A percentile compares a stretch with the other conserved stretches of the same genome.
These are phyloP conservation scores for Eolophus roseicapilla DNA, from an alignment of 2,113 vertebrate species.

Conservation along the genomic window DNA sequence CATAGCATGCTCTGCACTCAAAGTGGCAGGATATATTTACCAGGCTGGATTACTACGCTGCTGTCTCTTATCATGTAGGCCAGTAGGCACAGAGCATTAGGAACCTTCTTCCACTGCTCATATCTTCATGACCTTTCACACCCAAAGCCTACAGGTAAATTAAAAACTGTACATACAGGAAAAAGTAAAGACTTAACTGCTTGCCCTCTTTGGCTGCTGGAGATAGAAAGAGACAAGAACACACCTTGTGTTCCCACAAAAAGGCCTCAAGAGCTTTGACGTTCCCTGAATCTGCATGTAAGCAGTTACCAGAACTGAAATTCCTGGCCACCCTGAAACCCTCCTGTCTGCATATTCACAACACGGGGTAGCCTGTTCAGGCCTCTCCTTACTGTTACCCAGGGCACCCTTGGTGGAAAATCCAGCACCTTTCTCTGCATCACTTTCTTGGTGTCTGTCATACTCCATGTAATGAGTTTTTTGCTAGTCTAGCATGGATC, in stretches of 20 bases:
- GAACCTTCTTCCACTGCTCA: neutral
- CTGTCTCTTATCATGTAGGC: rapidly evolving
- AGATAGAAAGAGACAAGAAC: neutral
- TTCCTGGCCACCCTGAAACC: neutral
- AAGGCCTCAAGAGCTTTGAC: neutral
- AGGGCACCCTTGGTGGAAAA: neutral
- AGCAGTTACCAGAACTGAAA: neutral
- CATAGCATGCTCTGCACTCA: rapidly evolving
- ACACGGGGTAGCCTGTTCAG: neutral
- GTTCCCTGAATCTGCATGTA: neutral
- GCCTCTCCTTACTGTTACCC: neutral
- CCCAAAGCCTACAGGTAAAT: neutral
- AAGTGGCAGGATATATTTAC: neutral
- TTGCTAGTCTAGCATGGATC: neutral
- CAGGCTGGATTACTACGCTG: neutral
- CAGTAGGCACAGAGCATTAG: neutral
- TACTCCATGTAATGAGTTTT: neutral
- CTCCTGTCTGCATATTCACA: neutral
- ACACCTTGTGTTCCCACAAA: neutral
- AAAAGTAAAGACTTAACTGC: neutral
- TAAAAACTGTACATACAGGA: neutral
- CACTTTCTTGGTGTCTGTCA: neutral
- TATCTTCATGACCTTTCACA: neutral
- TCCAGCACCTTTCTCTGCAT: neutral
- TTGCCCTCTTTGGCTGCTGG: neutral